A percentile compares a stretch with the other conserved stretches of the same genome.
Conservation (phyloP, 2,113 vertebrate species). For the Indri indri region DNA sequence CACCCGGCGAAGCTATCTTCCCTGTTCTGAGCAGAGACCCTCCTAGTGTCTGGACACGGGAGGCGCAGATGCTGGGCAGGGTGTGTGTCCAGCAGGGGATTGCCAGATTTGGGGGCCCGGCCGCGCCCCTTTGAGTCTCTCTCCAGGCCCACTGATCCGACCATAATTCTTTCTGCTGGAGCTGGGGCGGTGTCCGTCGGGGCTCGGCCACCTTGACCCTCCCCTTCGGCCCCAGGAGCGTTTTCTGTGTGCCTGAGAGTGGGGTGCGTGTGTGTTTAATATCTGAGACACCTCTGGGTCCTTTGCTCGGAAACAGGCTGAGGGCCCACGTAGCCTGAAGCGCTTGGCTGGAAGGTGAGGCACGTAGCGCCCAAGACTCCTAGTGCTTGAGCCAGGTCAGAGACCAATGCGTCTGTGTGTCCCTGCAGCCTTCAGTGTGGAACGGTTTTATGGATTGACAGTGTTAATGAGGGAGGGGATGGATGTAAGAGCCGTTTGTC, state of each 20-base stretch:
- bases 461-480: not conserved
- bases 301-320: not conserved
- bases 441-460: not conserved
- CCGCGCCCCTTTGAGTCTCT: not conserved
- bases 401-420: not conserved
- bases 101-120: not conserved
- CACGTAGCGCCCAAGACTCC: not conserved
- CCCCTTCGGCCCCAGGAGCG: not conserved
- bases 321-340: not conserved
- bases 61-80: not conserved
- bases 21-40: fast-evolving
- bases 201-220: not conserved
- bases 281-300: not conserved
- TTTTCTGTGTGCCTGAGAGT: not conserved
- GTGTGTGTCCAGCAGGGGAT: not conserved
- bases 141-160: not conserved
- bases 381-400: not conserved
- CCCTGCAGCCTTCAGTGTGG: not conserved
- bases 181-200: not conserved
- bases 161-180: not conserved
- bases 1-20: fast-evolving
- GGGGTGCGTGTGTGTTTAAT: not conserved
- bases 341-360: not conserved
- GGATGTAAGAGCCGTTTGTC: not conserved
- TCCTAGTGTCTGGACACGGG: fast-evolving